Evolutionary conservation across 2,113 vertebrate genomes (phyloP), one percentile per base, ranked within the genome.

Genomic region (Lophura nycthemera): DNA sequence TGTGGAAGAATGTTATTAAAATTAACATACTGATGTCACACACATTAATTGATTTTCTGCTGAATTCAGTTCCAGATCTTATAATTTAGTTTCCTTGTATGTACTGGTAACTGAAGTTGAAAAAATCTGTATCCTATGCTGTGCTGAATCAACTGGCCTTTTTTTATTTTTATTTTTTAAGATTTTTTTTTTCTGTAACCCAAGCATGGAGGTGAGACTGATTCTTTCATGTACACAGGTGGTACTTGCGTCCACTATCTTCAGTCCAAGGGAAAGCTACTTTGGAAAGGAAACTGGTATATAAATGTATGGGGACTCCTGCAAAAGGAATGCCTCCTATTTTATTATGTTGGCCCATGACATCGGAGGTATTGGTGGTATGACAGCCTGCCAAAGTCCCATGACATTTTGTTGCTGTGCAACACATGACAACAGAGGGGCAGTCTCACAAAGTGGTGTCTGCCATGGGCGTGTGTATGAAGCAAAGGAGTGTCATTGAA

Each of bases 101-200:
- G 8, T 15, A 47, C 2, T 66, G 27, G 36, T 76, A 73, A 29
- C 22, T 43, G 30, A 34, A 21, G 30, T 10, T 5, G 21, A 63
- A 69, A 78, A 56, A 32, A 40, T 0, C 0, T 32, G 30, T 71
- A 29, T 14, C 71, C 25, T 79, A 4, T 67, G 14, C 22, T 72
- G n/a, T 13, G 47, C 21, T 34, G 65, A 66, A 95, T 82, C 18
- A 34, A 0, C 5, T 56, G 30, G 8, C 32, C 5, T 70, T 54
- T 32, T 70, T 59, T 29, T 27, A 43, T 32, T 27, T 34, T 63
- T 38, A 13, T 63, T 63, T 40, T 65, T 65, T 8, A 34, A 13
- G 10, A 11, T 66, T 32, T 43, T 43, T 43, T 38, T 86, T 86
- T 77, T 61, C 29, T 54, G 2, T 29, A 38, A 5, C 12, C 22